Evolutionary conservation across 2,888 invertebrate species (phyloP).

Genomic region (Cylloceria caligata): DNA sequence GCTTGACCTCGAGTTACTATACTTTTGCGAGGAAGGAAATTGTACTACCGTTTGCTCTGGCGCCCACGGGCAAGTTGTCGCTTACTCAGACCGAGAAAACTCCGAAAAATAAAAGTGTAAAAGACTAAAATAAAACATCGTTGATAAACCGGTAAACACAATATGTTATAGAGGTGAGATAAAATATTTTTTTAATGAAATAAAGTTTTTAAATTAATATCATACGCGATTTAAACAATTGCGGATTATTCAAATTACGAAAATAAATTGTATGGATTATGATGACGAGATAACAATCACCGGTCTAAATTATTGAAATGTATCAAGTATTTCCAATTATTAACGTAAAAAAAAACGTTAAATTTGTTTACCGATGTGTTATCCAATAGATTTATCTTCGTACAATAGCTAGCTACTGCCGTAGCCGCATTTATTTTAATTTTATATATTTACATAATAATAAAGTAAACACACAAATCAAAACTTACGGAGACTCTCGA

Average conservation of each 20-base stretch:
- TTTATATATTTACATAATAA: no score
- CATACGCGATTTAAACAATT: neutral
- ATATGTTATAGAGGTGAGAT: neutral
- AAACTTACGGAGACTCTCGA: no score
- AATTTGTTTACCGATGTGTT: no score
- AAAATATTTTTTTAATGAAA: neutral
- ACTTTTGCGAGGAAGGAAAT: slow-evolving; percentile 52
- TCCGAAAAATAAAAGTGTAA: slow-evolving; percentile 1
- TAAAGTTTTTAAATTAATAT: neutral
- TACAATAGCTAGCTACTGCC: no score
- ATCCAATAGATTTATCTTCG: no score
- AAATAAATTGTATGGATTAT: neutral
- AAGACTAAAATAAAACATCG: slow-evolving; percentile 37
- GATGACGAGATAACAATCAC: no score
- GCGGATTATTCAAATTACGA: neutral
- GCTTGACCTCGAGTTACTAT: slow-evolving; percentile 54
- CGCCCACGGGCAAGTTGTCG: slow-evolving; percentile 38
- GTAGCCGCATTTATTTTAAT: no score
- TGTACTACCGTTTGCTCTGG: slow-evolving; percentile 50
- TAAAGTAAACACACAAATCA: no score
- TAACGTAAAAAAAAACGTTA: no score
- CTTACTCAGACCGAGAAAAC: neutral
- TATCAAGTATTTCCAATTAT: no score
- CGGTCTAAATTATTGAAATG: no score
- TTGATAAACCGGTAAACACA: neutral